Conservation (phyloP, 1,140 invertebrate genomes). For the Caenorhabditis latens region DNA sequence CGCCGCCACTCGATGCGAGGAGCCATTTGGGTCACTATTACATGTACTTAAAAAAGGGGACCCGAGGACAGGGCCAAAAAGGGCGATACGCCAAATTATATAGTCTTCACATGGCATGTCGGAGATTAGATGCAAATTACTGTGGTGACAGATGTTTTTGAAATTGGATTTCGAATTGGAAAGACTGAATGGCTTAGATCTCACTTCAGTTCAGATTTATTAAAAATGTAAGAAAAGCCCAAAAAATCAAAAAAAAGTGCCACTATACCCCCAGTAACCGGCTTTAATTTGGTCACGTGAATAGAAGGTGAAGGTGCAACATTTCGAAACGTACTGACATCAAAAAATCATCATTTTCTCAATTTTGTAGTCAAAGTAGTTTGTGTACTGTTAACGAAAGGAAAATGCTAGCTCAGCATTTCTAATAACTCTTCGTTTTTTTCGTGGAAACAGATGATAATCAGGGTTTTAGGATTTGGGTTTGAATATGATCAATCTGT, state of each 20-base stretch:
- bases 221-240: too few relatives aligned
- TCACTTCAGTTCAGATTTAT: too few relatives aligned
- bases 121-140: not conserved
- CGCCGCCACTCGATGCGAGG: conserved; percentile 46
- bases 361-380: not conserved
- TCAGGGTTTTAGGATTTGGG: too few relatives aligned
- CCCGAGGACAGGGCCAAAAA: too few relatives aligned
- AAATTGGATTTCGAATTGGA: not conserved
- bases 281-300: not conserved
- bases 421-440: not conserved
- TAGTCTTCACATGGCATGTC: not conserved
- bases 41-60: not conserved
- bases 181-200: too few relatives aligned
- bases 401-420: too few relatives aligned
- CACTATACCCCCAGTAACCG: too few relatives aligned
- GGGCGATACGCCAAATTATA: conserved; percentile 2
- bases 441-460: not conserved
- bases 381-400: not conserved
- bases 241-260: too few relatives aligned
- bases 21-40: conserved; percentile 47
- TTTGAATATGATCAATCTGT: too few relatives aligned
- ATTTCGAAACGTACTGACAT: not conserved
- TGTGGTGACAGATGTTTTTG: conserved; percentile 15
- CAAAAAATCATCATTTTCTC: not conserved
- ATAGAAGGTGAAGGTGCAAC: not conserved